These are phyloP conservation scores for Pangasius krempfi DNA, from an alignment of 2,797 vertebrate genomes.

Conservation along the genomic window DNA sequence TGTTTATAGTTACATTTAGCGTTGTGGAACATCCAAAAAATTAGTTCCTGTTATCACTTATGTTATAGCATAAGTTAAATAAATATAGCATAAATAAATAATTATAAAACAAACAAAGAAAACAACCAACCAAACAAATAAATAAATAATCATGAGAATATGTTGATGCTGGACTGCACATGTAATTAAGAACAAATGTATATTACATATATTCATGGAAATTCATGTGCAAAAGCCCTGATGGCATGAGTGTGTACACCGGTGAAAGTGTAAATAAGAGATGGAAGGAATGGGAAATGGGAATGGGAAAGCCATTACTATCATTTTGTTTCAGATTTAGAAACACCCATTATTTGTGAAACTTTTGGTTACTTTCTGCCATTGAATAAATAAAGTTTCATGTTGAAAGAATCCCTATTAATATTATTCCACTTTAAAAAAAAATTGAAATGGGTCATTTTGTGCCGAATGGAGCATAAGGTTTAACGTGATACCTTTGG, in stretches of 20 bases:
- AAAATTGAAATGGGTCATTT: conserved; percentile 9
- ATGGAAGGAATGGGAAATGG: background rate
- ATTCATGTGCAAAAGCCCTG: background rate
- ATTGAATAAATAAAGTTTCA: background rate
- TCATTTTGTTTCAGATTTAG: background rate
- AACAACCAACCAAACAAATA: background rate
- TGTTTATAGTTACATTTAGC: background rate
- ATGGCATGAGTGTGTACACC: background rate
- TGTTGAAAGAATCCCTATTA: background rate
- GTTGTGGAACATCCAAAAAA: background rate
- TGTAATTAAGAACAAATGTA: background rate
- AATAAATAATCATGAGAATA: background rate
- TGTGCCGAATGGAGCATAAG: conserved; percentile 16
- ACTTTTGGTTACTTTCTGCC: background rate
- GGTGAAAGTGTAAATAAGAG: background rate
- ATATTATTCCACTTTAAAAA: background rate
- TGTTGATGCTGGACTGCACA: background rate
- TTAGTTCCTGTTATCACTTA: background rate
- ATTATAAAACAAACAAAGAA: too few relatives aligned
- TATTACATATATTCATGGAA: background rate
- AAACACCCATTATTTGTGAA: background rate
- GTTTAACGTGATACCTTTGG: conserved; percentile 31
- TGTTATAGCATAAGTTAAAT: background rate
- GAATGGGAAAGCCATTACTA: too few relatives aligned
- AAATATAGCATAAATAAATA: too few relatives aligned